phyloP scores from a whole-genome alignment of 2,113 vertebrate species.

The Coturnix japonica region DNA sequence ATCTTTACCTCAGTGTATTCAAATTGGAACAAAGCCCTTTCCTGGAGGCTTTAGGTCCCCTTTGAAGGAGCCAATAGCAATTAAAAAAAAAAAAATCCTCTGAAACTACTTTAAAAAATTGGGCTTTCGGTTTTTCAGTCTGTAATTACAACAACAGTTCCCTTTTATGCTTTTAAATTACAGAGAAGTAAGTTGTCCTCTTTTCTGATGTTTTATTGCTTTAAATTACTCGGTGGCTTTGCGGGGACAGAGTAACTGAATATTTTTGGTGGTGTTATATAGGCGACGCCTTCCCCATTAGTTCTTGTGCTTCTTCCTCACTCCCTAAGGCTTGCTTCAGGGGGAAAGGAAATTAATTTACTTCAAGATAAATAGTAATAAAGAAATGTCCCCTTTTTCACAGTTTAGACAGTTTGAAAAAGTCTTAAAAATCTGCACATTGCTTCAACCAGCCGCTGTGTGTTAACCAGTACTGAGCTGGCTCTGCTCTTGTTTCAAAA shows the following conservation, averaged over 20 bases:
- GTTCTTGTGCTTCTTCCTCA: slow-evolving; percentile 49
- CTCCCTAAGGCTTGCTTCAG: background rate
- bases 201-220: slow-evolving; percentile 66
- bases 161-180: slow-evolving; percentile 67
- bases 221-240: slow-evolving; percentile 66
- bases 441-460: slow-evolving; percentile 27
- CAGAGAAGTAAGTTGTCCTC: slow-evolving; percentile 42
- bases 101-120: slow-evolving; percentile 49
- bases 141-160: slow-evolving; percentile 60
- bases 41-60: background rate
- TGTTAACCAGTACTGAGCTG: slow-evolving; percentile 6
- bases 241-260: slow-evolving; percentile 40
- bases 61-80: slow-evolving; percentile 35
- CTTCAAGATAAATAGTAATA: slow-evolving; percentile 36
- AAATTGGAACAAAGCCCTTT: background rate
- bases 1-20: background rate
- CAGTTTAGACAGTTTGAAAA: slow-evolving; percentile 41
- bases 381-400: slow-evolving; percentile 25
- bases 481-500: slow-evolving; percentile 12
- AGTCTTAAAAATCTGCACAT: slow-evolving; percentile 30
- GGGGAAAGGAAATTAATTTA: slow-evolving; percentile 47
- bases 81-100: background rate
- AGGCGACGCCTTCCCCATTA: slow-evolving; percentile 59
- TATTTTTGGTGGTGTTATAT: slow-evolving; percentile 59
- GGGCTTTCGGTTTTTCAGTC: slow-evolving; percentile 34